Evolutionary conservation across 1,140 invertebrate genomes (phyloP).

Genomic region (Meloidogyne floridensis): DNA sequence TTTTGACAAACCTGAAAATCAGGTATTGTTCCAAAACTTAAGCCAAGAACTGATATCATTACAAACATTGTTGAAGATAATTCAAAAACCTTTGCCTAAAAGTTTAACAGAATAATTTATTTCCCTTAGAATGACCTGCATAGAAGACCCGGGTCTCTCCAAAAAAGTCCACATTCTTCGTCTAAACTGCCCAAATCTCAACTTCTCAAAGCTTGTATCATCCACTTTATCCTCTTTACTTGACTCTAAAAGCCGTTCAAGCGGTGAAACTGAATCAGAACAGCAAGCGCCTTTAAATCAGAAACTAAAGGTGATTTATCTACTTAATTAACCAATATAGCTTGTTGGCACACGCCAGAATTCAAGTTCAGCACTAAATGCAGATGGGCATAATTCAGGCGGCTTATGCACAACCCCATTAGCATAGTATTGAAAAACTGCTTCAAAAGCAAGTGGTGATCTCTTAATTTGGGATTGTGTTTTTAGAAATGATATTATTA

Average conservation of each 20-base stretch:
- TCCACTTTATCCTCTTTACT: slow-evolving; percentile 50
- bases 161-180: slow-evolving; percentile 65
- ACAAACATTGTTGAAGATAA: slow-evolving; percentile 64
- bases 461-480: slow-evolving; percentile 20
- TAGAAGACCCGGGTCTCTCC: slow-evolving; percentile 63
- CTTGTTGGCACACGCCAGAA: slow-evolving; percentile 61
- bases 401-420: slow-evolving; percentile 62
- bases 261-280: slow-evolving; percentile 26
- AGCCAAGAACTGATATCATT: slow-evolving; percentile 63
- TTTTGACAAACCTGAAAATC: slow-evolving; percentile 57
- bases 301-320: neutral
- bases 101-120: neutral
- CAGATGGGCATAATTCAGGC: slow-evolving; percentile 61
- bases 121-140: slow-evolving; percentile 47
- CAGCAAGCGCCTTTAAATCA: slow-evolving; percentile 24
- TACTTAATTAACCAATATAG: slow-evolving; percentile 60
- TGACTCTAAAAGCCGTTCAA: slow-evolving; percentile 26
- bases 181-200: slow-evolving; percentile 57
- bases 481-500: too few relatives aligned
- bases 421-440: slow-evolving; percentile 63
- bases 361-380: slow-evolving; percentile 60
- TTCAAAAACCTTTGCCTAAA: slow-evolving; percentile 53
- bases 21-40: slow-evolving; percentile 64
- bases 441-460: slow-evolving; percentile 58
- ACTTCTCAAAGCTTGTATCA: slow-evolving; percentile 62